Conservation (phyloP, 2,797 vertebrate genomes). For the Eulemur rubriventer region DNA sequence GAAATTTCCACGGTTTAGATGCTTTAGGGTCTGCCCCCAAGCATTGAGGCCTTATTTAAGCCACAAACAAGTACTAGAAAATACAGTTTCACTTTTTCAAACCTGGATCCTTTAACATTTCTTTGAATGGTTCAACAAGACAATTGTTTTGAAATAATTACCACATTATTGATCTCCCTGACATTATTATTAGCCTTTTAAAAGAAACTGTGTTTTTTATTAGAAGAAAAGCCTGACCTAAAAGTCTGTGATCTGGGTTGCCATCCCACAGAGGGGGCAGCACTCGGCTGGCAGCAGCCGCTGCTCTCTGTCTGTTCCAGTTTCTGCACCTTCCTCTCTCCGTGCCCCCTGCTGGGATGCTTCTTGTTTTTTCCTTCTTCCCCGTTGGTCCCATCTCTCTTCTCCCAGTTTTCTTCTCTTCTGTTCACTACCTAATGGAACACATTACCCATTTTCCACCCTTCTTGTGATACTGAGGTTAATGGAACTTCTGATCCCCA, state of each 20-base stretch:
- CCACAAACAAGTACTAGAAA: not conserved
- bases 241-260: not conserved
- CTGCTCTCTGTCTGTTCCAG: not conserved
- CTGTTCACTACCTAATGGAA: not conserved
- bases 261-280: not conserved
- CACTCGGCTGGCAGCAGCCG: rapidly evolving
- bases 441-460: not conserved
- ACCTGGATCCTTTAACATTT: not conserved
- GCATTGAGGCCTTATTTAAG: not conserved
- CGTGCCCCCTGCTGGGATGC: no score
- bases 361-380: not conserved
- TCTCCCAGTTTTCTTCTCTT: not conserved
- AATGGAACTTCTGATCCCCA: not conserved
- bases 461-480: not conserved
- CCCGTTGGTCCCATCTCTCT: not conserved
- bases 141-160: not conserved
- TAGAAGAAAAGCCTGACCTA: not conserved
- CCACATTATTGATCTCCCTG: not conserved
- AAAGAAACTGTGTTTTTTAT: not conserved
- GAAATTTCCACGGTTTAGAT: not conserved
- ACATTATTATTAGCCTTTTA: not conserved
- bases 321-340: not conserved
- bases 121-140: not conserved
- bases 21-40: not conserved
- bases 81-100: not conserved